Evolutionary conservation across 2,888 invertebrate genomes (phyloP), one percentile per base, ranked within the genome.

Genomic region (Tetanocera ferruginea): DNA sequence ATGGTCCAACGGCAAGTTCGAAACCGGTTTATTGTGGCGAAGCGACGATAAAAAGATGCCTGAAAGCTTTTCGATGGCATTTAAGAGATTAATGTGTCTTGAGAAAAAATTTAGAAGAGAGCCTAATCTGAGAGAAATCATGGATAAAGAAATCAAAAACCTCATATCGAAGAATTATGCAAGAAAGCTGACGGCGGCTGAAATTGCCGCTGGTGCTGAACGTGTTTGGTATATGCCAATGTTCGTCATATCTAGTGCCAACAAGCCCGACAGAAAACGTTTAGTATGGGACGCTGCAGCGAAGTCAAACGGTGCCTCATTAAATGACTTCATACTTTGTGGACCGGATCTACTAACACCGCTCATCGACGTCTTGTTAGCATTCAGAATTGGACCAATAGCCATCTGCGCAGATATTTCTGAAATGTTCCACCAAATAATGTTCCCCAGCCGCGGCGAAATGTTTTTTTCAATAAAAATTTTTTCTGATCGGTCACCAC

Each of bases 281-380:
- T 11, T 51, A 6, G 51, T 51, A 51, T 51, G n/a, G 8, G 51
- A 51, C 51, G 51, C 87, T 0, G 87, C 86, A 5, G 86, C 86
- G 0, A 83, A 81, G 57, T 80, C 76, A 4, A 67, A 83, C n/a
- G 86, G 85, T 3, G 64, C 80, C 0, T 81, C 80, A 5, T 75
- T 86, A 3, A 87, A 87, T 75, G 84, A 85, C 17, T 72, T 81
- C 19, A 77, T 89, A 8, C 55, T 86, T 6, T 81, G 81, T n/a
- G 76, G 78, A 2, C 78, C 79, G 14, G 78, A 79, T 49, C 72
- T 78, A 0, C 51, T 77, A 25, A 6, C 37, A 6, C 70, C 78
- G 19, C 62, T 81, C 8, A 31, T 80, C 14, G 77, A 74, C 5
- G 60, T 60, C 4, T 23, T 60, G 3, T 19, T 60, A 2, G 60